Conservation (phyloP, 2,888 invertebrate species). For the Alloplasta piceator region DNA sequence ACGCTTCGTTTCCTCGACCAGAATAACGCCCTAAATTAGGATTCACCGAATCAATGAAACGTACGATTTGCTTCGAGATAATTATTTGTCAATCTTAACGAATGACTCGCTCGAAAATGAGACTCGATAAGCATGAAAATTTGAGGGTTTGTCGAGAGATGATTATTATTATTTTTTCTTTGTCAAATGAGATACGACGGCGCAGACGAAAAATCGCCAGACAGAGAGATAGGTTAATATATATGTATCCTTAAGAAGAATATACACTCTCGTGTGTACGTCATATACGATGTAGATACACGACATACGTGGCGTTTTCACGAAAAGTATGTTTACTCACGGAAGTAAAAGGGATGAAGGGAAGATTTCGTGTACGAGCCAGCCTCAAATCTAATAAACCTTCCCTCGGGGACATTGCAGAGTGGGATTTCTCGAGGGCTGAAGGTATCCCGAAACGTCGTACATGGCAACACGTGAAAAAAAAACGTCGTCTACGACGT, state of each 20-base stretch:
- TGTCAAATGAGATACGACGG: background rate
- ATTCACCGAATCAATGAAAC: too few species aligned
- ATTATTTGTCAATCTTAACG: background rate
- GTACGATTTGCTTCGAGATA: too few species aligned
- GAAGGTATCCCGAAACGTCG: slow-evolving; percentile 24
- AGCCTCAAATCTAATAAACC: slow-evolving; percentile 75
- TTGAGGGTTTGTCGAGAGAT: background rate
- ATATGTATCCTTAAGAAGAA: background rate
- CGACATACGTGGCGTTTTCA: slow-evolving; percentile 68
- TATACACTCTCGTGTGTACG: background rate
- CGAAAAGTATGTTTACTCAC: slow-evolving; percentile 79
- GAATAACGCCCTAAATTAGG: too few species aligned
- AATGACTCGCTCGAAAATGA: slow-evolving; percentile 8
- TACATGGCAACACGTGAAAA: slow-evolving; percentile 6
- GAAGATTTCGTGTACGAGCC: slow-evolving; percentile 58
- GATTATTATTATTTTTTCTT: background rate
- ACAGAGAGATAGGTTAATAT: background rate
- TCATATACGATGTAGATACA: slow-evolving; percentile 38
- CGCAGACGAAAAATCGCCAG: background rate
- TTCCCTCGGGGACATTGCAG: slow-evolving; percentile 35
- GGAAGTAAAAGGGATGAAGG: slow-evolving; percentile 67
- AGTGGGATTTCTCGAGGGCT: slow-evolving; percentile 39
- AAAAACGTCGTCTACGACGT: slow-evolving; percentile 28
- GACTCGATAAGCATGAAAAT: background rate
- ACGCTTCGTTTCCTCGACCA: too few species aligned